Evolutionary conservation across 2,888 invertebrate genomes (phyloP), one percentile per base, ranked within the genome.

Genomic region (Eupithecia pulchellata): DNA sequence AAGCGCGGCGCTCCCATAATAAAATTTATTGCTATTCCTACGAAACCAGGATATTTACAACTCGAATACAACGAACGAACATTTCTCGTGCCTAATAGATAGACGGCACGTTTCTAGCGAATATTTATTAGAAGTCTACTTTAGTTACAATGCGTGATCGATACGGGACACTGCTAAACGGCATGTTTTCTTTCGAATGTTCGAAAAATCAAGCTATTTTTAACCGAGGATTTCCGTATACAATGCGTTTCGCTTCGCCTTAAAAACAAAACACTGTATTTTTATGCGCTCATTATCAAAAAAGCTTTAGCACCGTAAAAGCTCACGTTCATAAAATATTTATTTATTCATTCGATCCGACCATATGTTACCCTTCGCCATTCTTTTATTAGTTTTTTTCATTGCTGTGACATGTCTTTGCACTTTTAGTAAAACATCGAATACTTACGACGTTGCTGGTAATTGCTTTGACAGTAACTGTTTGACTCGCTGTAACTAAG

Each of bases 11-110:
- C 77, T 77, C 81, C 81, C 78, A 11, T 61, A 61, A 36, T 57
- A 29, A 57, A 29, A 57, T 52, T 85, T 87, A 86, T 88, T 84
- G 80, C 83, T 66, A 27, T 68, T 64, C 62, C n/a, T 60, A 68
- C 36, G 63, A 67, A 52, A 34, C 68, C 30, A 30, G 57, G 25
- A 57, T 63, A 62, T 67, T 66, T 62, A 73, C 73, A 73, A 73
- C 67, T 73, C 64, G 64, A 29, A 57, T 68, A 69, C 67, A 65
- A 61, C 1, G n/a, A 61, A 29, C 57, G 25, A 52, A 52, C 52
- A 52, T 52, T 60, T 60, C n/a, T 4, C 58, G 11, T n/a, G 4
- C 58, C 60, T 30, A 64, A 73, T 69, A 72, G 61, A 72, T 67
- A 64, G 64, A 32, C 42, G 42, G 58, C 57, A 47, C 64, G 73